Base-by-base conservation (phyloP, 2,888 invertebrate species). In the Pecten maximus region DNA sequence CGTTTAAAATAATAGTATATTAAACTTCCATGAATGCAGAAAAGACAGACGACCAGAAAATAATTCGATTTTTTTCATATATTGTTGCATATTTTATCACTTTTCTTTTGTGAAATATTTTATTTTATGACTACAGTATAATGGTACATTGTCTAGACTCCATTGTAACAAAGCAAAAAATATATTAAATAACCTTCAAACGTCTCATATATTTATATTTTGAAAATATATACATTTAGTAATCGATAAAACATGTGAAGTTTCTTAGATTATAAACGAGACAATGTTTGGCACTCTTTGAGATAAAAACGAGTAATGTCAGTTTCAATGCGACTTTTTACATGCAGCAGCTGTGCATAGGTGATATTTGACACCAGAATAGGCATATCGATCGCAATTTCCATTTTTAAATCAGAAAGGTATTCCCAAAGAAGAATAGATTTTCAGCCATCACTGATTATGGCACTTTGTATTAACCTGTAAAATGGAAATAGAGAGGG, bases 141-240 rank as follows among this genome's bases (percentile, higher is more conserved):
- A 74, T 74, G 35, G 6, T 28, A 74, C 35, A 28, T 74, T 35
- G 74, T 74, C 74, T 74, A 74, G 74, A 74, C 74, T 23, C 23
- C 15, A 12, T 74, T 35, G 8, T 74, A 74, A 54, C 35, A 8
- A 35, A 28, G 28, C 35, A 3, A 74, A n/a, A n/a, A 4, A 74
- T 35, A 28, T 74, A 74, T 74, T 74, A 28, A 74, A 74, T 74
- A 74, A 74, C 74, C 74, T 74, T 74, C 74, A 35, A 74, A 74
- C 16, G 74, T 74, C 74, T 74, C 74, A 35, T 74, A 74, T 0
- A 74, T 35, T 74, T 74, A 0, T 6, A 74, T 74, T 10, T 35
- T 35, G 35, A 28, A 28, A 35, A 35, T 35, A 12, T 35, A 74
- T 35, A 74, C 8, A 74, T 74, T 74, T 35, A 74, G 12, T 35